Percentiles rank a stretch among this genome's conserved stretches.
phyloP scores from a whole-genome alignment of 2,113 vertebrate genomes.

The Sphyrna mokarran region DNA sequence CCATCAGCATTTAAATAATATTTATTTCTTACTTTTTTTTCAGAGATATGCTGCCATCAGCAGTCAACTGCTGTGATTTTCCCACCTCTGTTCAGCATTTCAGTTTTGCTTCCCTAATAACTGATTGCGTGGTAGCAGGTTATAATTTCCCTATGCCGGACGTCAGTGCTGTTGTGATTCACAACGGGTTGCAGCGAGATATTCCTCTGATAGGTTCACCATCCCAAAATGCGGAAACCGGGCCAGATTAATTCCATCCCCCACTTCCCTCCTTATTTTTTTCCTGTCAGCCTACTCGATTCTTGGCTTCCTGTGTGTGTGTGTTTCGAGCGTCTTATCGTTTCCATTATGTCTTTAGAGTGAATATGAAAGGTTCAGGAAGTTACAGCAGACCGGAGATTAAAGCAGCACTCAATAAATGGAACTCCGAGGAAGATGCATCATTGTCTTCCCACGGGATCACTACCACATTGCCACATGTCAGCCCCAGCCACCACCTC shows the following conservation, averaged over 20 bases:
- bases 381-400: conserved; percentile 45
- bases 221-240: conserved; percentile 10
- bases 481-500: no score
- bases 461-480: background rate
- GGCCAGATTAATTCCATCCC: no score
- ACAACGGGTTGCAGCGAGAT: background rate
- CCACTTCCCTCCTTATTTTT: no score
- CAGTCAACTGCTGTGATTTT: background rate
- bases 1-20: background rate
- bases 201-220: background rate
- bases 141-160: background rate
- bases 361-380: conserved; percentile 49
- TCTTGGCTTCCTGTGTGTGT: conserved; percentile 44
- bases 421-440: conserved; percentile 46
- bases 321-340: conserved; percentile 26
- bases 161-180: background rate
- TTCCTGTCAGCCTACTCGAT: conserved; percentile 41
- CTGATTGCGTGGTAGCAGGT: background rate
- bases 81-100: background rate
- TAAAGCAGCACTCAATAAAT: conserved; percentile 49
- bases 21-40: background rate
- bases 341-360: conserved; percentile 45
- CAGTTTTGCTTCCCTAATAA: background rate
- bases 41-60: background rate
- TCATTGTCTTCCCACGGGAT: conserved; percentile 41